These are phyloP conservation scores for Drosophila nr. perissopoda DNA, from an alignment of 2,888 invertebrate genomes.

Conservation along the genomic window DNA sequence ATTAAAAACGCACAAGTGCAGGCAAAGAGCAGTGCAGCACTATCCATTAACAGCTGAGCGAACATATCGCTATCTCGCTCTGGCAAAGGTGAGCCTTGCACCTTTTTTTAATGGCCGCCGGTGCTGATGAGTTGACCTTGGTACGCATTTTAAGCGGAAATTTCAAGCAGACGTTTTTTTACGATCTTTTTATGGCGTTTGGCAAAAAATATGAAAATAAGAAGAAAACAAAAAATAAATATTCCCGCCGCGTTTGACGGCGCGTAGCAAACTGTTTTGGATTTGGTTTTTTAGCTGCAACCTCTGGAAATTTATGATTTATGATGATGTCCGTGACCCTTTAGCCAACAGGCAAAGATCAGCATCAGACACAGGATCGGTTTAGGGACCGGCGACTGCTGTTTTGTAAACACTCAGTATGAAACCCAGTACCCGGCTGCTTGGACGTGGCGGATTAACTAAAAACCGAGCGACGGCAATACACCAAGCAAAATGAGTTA, in stretches of 20 bases:
- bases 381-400: slow-evolving; percentile 63
- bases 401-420: slow-evolving; percentile 85
- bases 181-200: slow-evolving; percentile 63
- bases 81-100: slow-evolving; percentile 29
- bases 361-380: slow-evolving; percentile 48
- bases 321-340: slow-evolving; percentile 80
- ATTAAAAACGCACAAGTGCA: slow-evolving; percentile 73
- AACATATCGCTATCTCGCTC: slow-evolving; percentile 14
- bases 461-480: slow-evolving; percentile 51
- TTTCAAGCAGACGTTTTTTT: slow-evolving; percentile 58
- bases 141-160: slow-evolving; percentile 63
- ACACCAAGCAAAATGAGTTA: slow-evolving; percentile 50
- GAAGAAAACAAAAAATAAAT: slow-evolving; percentile 14
- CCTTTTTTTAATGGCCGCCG: slow-evolving; percentile 72
- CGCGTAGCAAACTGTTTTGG: slow-evolving; percentile 70
- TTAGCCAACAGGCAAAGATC: slow-evolving; percentile 69
- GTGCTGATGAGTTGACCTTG: slow-evolving; percentile 68
- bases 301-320: slow-evolving; percentile 83
- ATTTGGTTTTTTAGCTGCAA: slow-evolving; percentile 72
- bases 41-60: slow-evolving; percentile 17
- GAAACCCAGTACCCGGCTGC: slow-evolving; percentile 75
- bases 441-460: slow-evolving; percentile 73
- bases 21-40: slow-evolving; percentile 23
- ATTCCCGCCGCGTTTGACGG: slow-evolving; percentile 47
- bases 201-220: slow-evolving; percentile 31